phyloP scores from a whole-genome alignment of 2,797 vertebrate species.

The Arnoldichthys spilopterus region DNA sequence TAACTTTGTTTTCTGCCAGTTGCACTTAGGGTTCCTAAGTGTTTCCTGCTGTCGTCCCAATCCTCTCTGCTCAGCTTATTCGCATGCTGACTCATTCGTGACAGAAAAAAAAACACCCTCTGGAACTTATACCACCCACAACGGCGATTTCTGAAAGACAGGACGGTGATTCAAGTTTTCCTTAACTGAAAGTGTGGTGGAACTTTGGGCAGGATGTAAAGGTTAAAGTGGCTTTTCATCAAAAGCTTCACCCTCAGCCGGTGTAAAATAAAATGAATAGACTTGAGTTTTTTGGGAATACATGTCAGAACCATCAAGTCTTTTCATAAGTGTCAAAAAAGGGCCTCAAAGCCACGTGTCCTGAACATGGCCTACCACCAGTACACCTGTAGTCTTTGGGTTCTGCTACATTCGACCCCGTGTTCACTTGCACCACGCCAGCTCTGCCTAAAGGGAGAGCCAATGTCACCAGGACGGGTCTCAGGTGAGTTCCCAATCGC shows the following conservation, averaged over 20 bases:
- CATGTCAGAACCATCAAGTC: too few relatives aligned
- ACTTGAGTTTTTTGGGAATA: too few relatives aligned
- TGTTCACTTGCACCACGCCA: background rate
- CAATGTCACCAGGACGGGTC: background rate
- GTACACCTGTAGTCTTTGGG: too few relatives aligned
- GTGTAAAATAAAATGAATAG: too few relatives aligned
- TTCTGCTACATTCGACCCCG: background rate
- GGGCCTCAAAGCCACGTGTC: too few relatives aligned
- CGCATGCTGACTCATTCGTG: slow-evolving; percentile 50
- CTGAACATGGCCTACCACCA: too few relatives aligned
- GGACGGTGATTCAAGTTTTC: slow-evolving; percentile 50
- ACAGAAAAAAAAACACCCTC: background rate
- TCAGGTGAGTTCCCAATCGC: background rate
- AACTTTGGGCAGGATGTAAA: slow-evolving; percentile 27
- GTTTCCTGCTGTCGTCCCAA: slow-evolving; percentile 45
- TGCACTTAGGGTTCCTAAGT: slow-evolving; percentile 35
- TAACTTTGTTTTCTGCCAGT: slow-evolving; percentile 19
- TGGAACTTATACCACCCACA: slow-evolving; percentile 53
- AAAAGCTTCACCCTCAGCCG: background rate
- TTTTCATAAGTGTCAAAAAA: too few relatives aligned
- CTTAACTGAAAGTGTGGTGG: slow-evolving; percentile 26
- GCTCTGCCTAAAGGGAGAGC: background rate
- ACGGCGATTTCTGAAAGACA: slow-evolving; percentile 32
- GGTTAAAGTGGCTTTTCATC: slow-evolving; percentile 9
- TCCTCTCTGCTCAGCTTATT: slow-evolving; percentile 39